A percentile compares a stretch with the other conserved stretches of the same genome.
Evolutionary conservation across 2,797 vertebrate species (phyloP).

Genomic region (Choloepus didactylus): DNA sequence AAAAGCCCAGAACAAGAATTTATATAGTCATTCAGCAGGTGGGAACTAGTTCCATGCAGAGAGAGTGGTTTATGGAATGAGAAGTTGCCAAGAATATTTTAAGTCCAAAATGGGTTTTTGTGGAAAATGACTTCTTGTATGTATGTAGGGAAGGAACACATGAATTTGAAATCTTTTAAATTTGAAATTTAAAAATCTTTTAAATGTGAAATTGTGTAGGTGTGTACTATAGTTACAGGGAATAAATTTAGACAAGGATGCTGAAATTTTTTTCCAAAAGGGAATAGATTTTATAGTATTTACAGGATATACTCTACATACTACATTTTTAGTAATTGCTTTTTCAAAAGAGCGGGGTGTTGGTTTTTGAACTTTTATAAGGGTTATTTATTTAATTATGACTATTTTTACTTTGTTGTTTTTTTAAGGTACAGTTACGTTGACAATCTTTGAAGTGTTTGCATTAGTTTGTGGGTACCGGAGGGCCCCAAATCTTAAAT

Average conservation of each 20-base stretch:
- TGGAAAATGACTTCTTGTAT: background rate
- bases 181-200: conserved; percentile 46
- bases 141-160: background rate
- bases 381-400: background rate
- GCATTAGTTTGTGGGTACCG: background rate
- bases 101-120: background rate
- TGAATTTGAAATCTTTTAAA: conserved; percentile 44
- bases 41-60: background rate
- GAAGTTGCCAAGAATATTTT: background rate
- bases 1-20: background rate
- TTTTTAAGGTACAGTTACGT: background rate
- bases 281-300: background rate
- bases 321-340: background rate
- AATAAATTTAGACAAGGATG: background rate
- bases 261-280: background rate
- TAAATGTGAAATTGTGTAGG: conserved; percentile 7
- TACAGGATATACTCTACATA: background rate
- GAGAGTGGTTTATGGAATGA: background rate
- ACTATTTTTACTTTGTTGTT: conserved; percentile 14
- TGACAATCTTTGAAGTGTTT: background rate
- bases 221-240: background rate
- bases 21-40: background rate
- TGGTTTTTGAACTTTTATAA: conserved; percentile 1
- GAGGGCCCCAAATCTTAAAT: background rate
- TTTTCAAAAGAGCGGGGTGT: background rate